Percentiles rank a stretch among this genome's conserved stretches.
These are phyloP conservation scores for Leucopsar rothschildi DNA, from an alignment of 2,113 vertebrate species.

Conservation along the genomic window DNA sequence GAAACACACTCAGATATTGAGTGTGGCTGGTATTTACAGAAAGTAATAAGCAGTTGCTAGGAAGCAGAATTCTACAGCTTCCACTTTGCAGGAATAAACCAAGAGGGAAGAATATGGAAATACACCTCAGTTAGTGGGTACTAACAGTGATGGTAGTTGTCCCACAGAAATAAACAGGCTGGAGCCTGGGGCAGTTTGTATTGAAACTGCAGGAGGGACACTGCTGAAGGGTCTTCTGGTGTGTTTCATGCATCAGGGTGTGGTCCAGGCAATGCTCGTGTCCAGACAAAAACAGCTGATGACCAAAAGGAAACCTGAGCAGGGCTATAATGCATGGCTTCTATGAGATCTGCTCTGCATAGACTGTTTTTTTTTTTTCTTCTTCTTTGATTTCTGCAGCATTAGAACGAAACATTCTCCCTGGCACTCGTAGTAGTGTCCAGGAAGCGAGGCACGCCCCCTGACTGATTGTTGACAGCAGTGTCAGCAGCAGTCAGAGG, in stretches of 20 bases:
- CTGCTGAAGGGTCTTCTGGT: neutral
- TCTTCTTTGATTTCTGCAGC: neutral
- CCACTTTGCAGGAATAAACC: neutral
- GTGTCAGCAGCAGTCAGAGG: neutral
- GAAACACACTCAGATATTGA: neutral
- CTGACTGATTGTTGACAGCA: neutral
- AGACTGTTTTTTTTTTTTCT: no score
- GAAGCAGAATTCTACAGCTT: neutral
- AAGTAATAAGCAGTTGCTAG: constrained; percentile 26
- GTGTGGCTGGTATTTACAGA: neutral
- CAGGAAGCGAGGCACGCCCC: neutral
- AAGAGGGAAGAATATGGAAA: neutral
- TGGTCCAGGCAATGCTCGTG: accelerated
- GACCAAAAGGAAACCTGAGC: neutral
- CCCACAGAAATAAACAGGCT: neutral
- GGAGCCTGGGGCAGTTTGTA: neutral
- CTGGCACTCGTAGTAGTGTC: neutral
- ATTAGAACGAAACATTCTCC: neutral
- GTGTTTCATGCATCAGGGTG: neutral
- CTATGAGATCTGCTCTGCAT: neutral
- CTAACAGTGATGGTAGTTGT: neutral
- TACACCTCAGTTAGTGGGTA: neutral
- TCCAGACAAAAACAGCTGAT: neutral
- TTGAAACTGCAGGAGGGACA: neutral
- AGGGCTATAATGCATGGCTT: neutral